These are phyloP conservation scores for Callosobruchus maculatus DNA, from an alignment of 2,888 invertebrate genomes.

Conservation along the genomic window DNA sequence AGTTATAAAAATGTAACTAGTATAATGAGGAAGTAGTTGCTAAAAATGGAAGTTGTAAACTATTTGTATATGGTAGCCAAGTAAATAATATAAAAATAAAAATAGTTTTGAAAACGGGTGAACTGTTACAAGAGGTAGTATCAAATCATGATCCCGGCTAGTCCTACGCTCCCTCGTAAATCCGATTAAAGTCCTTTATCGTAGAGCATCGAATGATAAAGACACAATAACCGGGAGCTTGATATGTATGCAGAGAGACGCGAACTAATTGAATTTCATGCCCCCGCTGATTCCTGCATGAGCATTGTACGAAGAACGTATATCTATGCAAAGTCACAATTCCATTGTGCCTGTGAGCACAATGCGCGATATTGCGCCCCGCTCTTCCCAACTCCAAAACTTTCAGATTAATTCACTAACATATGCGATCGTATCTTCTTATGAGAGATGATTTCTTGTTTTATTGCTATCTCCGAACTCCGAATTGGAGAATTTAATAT, in stretches of 20 bases:
- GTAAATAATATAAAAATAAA: no score
- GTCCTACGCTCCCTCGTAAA: neutral
- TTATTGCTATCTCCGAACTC: neutral
- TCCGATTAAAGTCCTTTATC: neutral
- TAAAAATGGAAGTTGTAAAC: no score
- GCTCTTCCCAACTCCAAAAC: slow-evolving; percentile 42
- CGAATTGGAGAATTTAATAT: neutral
- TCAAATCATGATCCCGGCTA: neutral
- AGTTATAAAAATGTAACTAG: no score
- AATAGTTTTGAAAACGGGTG: no score
- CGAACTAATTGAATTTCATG: slow-evolving; percentile 42
- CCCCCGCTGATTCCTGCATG: slow-evolving; percentile 29
- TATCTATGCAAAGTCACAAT: slow-evolving; percentile 48
- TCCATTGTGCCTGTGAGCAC: slow-evolving; percentile 41
- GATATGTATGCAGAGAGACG: slow-evolving; percentile 39
- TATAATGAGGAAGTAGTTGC: no score
- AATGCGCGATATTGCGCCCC: slow-evolving; percentile 33
- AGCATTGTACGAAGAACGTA: slow-evolving; percentile 37
- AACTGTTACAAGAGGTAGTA: no score
- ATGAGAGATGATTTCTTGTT: neutral
- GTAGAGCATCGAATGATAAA: slow-evolving; percentile 17
- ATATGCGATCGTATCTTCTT: slow-evolving; percentile 26
- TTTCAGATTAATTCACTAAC: slow-evolving; percentile 43
- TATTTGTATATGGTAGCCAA: no score
- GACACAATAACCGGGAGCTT: slow-evolving; percentile 41